Percentiles rank a stretch among this genome's conserved stretches.
Evolutionary conservation across 2,888 invertebrate genomes (phyloP).

Genomic region (Acleris laterana): DNA sequence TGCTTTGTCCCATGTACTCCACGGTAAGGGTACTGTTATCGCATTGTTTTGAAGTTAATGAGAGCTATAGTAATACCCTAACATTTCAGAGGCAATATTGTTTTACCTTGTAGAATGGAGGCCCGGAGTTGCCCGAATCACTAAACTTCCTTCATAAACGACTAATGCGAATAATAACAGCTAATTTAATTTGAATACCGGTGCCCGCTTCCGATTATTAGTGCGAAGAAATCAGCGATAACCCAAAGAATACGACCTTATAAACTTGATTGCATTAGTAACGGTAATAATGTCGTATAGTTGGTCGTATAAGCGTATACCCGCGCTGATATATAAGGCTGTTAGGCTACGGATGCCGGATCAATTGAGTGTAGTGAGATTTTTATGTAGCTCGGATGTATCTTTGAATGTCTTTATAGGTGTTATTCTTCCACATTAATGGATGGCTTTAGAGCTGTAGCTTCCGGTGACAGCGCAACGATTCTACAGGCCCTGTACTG

Average conservation of each 20-base stretch:
- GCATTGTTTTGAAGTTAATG: too few relatives aligned
- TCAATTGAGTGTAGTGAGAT: neutral
- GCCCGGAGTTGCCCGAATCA: too few relatives aligned
- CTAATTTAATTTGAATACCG: neutral
- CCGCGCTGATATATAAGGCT: neutral
- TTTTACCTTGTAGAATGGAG: too few relatives aligned
- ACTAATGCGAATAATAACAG: neutral
- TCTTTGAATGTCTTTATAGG: neutral
- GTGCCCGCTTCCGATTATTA: slow-evolving; percentile 24
- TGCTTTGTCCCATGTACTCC: too few relatives aligned
- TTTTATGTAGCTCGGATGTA: neutral
- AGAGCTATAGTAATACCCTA: too few relatives aligned
- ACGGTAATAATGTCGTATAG: slow-evolving; percentile 20
- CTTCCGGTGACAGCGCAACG: too few relatives aligned
- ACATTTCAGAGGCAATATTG: too few relatives aligned
- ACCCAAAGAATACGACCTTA: slow-evolving; percentile 2
- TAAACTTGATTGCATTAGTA: slow-evolving; percentile 32
- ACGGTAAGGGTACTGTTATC: too few relatives aligned
- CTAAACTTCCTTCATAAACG: too few relatives aligned
- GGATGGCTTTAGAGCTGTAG: too few relatives aligned
- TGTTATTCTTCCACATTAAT: neutral
- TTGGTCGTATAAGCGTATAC: neutral
- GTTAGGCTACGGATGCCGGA: neutral
- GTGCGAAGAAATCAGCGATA: slow-evolving; percentile 8
- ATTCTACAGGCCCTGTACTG: too few relatives aligned